A percentile compares a stretch with the other conserved stretches of the same genome.
phyloP scores from a whole-genome alignment of 2,797 vertebrate genomes.

The Apogon hyalosoma region DNA sequence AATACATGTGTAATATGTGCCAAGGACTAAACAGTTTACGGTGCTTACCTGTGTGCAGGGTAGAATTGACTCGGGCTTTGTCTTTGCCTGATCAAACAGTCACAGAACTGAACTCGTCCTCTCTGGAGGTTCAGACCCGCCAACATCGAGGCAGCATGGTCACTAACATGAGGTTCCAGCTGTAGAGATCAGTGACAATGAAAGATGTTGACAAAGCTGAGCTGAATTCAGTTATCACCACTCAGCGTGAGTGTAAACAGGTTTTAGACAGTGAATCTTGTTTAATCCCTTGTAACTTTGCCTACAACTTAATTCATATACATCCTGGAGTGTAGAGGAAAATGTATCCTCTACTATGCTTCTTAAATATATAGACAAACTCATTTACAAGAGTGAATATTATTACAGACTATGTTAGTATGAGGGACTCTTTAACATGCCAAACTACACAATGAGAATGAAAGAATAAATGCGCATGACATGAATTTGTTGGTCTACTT shows the following conservation, averaged over 20 bases:
- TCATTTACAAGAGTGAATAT: not conserved
- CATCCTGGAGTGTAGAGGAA: not conserved
- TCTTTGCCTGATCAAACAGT: constrained; percentile 76
- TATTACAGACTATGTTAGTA: too few species aligned
- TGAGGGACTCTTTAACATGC: too few species aligned
- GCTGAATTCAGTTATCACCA: too few species aligned
- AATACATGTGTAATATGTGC: too few species aligned
- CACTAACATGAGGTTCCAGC: constrained; percentile 26
- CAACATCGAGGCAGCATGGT: constrained; percentile 65
- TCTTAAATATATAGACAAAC: not conserved
- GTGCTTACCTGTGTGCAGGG: constrained; percentile 77
- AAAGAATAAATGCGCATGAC: too few species aligned
- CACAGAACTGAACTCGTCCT: constrained; percentile 73
- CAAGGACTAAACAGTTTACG: not conserved
- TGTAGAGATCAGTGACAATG: constrained; percentile 28
- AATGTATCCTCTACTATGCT: not conserved
- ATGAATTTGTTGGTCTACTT: too few species aligned
- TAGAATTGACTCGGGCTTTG: constrained; percentile 64
- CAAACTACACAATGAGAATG: too few species aligned
- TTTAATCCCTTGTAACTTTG: not conserved
- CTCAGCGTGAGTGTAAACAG: not conserved
- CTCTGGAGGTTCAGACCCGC: constrained; percentile 73
- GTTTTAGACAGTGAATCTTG: not conserved
- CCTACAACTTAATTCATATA: not conserved
- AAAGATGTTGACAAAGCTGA: not conserved